Evolutionary conservation across 2,113 vertebrate species (phyloP), one percentile per base, ranked within the genome.

Genomic region (Galbula dea): DNA sequence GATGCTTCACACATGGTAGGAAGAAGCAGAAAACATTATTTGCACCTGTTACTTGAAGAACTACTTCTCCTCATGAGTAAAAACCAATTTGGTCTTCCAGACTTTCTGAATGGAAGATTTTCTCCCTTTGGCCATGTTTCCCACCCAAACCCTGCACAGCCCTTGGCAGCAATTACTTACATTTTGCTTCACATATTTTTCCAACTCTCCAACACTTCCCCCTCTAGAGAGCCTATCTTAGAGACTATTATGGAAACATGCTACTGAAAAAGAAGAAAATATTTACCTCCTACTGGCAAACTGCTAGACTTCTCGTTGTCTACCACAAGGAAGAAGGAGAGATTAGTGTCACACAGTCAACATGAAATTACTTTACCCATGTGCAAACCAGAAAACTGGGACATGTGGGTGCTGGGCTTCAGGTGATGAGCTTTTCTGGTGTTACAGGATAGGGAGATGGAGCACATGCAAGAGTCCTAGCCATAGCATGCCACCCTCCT

Each of bases 301-400:
- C 6, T 7, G 3, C 11, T 36, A 41, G 17, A 13, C 78, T 90
- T 88, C 82, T 96, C 92, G 32, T 97, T 96, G 67, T 96, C 96
- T 97, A 49, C 15, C 7, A 67, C 27, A 76, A 88, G 27, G 39
- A 92, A 89, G 21, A 95, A 46, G 14, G 55, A 82, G 8, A 95
- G 49, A 36, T 74, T 30, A 92, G 65, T 12, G 19, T 52, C n/a
- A 86, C 3, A 18, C 12, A 78, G 29, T 41, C n/a, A 66, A 32
- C 27, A 48, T 6, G 16, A 14, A 69, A 63, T 39, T 10, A 75
- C 9, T 67, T 74, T 34, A 48, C 5, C 24, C 8, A 10, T 1
- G 17, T 39, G 24, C 55, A 73, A 36, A 61, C 6, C 16, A 58
- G 39, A 39, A 74, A 68, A 43, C 11, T 65, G 61, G 27, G 27